Evolutionary conservation across 2,797 vertebrate genomes (phyloP), one percentile per base, ranked within the genome.

Genomic region (Epinephelus malabaricus): DNA sequence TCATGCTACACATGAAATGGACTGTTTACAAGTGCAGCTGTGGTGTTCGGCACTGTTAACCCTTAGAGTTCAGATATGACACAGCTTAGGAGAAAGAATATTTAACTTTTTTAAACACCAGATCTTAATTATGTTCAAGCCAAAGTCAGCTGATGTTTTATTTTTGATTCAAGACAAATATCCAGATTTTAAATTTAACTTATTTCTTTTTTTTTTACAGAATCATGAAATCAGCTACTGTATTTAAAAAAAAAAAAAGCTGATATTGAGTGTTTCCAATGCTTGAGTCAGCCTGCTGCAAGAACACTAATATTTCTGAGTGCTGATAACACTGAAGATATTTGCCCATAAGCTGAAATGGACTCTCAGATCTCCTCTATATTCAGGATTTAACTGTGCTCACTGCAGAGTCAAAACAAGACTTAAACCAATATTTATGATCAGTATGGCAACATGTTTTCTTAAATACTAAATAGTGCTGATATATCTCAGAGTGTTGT

Each of bases 1-100:
- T 82, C 60, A 77, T 70, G 68, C 75, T 46, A 40, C 82, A 85
- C 62, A 78, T 72, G 51, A 84, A 74, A 77, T 66, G 40, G 54
- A 30, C 50, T 59, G 65, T 83, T 66, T 74, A 60, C 4, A 30
- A 40, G 60, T 49, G 11, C 45, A 27, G 78, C 30, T 47, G 77
- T 30, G 75, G 17, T 72, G 60, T 25, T 49, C 54, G 12, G 62
- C 64, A 69, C 19, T 50, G 68, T 47, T 50, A 79, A 25, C 62
- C 54, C 38, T 45, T 15, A 76, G 46, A 61, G 50, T 71, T 74
- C 30, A 59, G 27, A 60, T 45, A n/a, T 34, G 62, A 14, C 19
- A 5, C 7, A 3, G 56, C 38, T 78, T 46, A 47, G 34, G 30
- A 60, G 43, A 51, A 34, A 51, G n/a, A 40, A 47, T 51, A 46